These are phyloP conservation scores for Lophura nycthemera DNA, from an alignment of 2,113 vertebrate genomes.

Conservation along the genomic window DNA sequence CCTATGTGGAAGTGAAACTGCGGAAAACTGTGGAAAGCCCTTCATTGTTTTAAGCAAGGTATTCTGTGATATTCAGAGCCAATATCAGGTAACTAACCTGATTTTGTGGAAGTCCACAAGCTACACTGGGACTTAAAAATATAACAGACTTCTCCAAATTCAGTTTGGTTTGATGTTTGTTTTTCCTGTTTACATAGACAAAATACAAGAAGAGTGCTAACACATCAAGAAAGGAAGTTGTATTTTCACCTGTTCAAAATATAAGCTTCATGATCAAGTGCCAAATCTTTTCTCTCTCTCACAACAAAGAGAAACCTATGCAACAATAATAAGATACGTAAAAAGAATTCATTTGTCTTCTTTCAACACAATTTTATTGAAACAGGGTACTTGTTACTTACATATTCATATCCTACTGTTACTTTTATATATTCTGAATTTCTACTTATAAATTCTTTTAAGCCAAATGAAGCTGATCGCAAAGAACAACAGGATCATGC, in stretches of 20 bases:
- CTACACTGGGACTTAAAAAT: not conserved
- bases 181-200: not conserved
- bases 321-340: not conserved
- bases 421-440: constrained; percentile 33
- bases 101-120: not conserved
- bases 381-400: constrained; percentile 18
- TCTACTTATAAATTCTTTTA: constrained; percentile 24
- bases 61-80: not conserved
- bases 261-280: not conserved
- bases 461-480: not conserved
- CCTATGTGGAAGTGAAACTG: not conserved
- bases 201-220: not conserved
- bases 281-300: not conserved
- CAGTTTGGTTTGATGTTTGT: not conserved
- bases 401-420: constrained; percentile 64
- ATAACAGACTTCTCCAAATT: not conserved
- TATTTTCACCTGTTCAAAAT: not conserved
- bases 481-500: not conserved
- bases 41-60: not conserved
- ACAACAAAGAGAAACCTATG: not conserved
- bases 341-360: constrained; percentile 14
- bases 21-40: too few species aligned
- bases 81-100: not conserved
- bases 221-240: not conserved
- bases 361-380: constrained; percentile 17